Conservation (phyloP, 2,113 vertebrate species). For the Muntiacus reevesi region DNA sequence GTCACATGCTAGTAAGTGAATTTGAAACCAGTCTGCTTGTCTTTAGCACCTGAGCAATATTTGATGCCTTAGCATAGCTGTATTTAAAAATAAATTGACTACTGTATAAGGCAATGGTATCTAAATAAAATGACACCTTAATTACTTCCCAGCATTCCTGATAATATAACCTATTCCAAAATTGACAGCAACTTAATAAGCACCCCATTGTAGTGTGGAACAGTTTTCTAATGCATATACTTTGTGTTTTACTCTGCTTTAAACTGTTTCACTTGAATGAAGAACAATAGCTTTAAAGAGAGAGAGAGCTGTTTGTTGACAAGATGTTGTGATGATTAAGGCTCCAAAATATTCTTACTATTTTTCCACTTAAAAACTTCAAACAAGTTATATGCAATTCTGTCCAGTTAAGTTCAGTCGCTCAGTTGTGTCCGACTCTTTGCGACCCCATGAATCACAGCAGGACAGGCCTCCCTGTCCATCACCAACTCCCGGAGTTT, state of each 20-base stretch:
- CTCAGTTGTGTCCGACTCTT: no score
- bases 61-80: not conserved
- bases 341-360: no score
- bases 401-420: no score
- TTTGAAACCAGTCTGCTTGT: not conserved
- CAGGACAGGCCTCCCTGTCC: no score
- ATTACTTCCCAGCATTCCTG: not conserved
- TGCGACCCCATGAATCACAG: no score
- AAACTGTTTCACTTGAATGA: not conserved
- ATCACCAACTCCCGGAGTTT: no score
- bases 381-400: not conserved
- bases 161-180: not conserved
- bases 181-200: not conserved
- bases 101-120: not conserved
- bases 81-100: conserved; percentile 17
- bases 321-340: not conserved
- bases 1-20: not conserved
- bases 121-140: not conserved
- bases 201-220: not conserved
- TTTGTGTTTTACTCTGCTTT: not conserved
- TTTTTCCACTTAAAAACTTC: no score
- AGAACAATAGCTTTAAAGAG: not conserved
- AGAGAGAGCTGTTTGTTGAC: not conserved
- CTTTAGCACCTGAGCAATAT: not conserved
- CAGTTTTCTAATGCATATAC: not conserved